Percentiles rank a stretch among this genome's conserved stretches.
Evolutionary conservation across 2,797 vertebrate species (phyloP).

Genomic region (Smutsia temminckii): DNA sequence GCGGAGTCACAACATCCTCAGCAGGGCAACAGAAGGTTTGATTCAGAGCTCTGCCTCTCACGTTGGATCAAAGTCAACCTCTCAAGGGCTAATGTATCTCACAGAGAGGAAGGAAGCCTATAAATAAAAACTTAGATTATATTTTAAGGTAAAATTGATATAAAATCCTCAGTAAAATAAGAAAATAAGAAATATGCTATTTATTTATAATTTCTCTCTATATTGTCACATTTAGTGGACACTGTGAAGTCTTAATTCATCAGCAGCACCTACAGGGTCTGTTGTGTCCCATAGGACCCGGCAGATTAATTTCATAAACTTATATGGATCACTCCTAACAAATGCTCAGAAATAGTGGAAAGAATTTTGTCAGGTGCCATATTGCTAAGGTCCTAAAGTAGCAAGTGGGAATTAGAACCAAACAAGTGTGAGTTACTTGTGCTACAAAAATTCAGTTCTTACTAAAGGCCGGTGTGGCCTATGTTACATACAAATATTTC

Average conservation of each 20-base stretch:
- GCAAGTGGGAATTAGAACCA: not conserved
- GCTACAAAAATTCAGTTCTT: not conserved
- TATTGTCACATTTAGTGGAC: not conserved
- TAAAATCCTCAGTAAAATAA: not conserved
- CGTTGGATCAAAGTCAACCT: not conserved
- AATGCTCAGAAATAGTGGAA: not conserved
- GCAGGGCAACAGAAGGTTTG: no score
- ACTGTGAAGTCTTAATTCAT: not conserved
- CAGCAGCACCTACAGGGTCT: not conserved
- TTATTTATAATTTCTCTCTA: not conserved
- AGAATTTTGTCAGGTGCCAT: not conserved
- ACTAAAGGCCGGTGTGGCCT: not conserved
- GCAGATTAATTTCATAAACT: not conserved
- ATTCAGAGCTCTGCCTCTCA: not conserved
- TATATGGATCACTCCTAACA: not conserved
- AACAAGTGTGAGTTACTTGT: conserved; percentile 5
- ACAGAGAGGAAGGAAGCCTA: not conserved
- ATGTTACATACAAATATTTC: not conserved
- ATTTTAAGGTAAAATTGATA: not conserved
- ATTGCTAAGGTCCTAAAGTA: not conserved
- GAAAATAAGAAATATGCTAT: not conserved
- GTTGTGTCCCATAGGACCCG: rapidly evolving
- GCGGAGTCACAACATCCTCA: not conserved
- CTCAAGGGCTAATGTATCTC: not conserved
- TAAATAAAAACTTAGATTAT: not conserved